Evolutionary conservation across 1,140 invertebrate species (phyloP).

Genomic region (Drosophila willistoni): DNA sequence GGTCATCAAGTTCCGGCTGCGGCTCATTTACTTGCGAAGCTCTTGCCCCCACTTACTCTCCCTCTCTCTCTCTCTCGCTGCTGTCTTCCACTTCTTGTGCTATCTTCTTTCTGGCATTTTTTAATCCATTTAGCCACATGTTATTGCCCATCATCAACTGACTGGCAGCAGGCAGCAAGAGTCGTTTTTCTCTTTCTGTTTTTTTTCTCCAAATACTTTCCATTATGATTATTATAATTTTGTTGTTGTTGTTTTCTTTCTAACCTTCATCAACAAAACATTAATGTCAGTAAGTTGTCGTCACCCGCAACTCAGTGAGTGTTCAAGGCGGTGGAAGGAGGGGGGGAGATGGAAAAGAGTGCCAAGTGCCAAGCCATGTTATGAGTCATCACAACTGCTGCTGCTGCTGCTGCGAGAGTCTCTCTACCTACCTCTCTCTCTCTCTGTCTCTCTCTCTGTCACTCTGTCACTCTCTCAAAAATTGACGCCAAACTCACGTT

Average conservation of each 20-base stretch:
- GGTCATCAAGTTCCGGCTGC: conserved; percentile 67
- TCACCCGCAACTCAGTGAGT: conserved; percentile 21
- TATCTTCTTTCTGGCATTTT: conserved; percentile 19
- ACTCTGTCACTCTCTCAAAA: too few species aligned
- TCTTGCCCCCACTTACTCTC: conserved; percentile 27
- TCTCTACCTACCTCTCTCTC: not conserved
- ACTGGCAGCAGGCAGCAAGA: not conserved
- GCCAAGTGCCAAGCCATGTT: conserved; percentile 13
- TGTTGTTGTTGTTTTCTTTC: conserved; percentile 50
- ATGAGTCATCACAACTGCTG: conserved; percentile 46
- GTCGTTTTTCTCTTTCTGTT: conserved; percentile 32
- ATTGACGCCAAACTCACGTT: conserved; percentile 2
- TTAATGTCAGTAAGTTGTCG: conserved; percentile 58
- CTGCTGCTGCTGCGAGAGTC: conserved; percentile 23
- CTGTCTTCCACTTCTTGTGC: conserved; percentile 5
- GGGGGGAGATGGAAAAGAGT: conserved; percentile 2
- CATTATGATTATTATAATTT: conserved; percentile 75
- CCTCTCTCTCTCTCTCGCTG: conserved; percentile 9
- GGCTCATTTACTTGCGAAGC: conserved; percentile 51
- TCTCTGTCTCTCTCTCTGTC: too few species aligned
- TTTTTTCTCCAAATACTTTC: conserved; percentile 72
- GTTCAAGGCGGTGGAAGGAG: not conserved
- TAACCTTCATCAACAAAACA: conserved; percentile 66
- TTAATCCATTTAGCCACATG: conserved; percentile 77
- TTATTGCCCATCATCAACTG: conserved; percentile 64